Evolutionary conservation across 1,140 invertebrate species (phyloP).

Genomic region (Adoxophyes honmai): DNA sequence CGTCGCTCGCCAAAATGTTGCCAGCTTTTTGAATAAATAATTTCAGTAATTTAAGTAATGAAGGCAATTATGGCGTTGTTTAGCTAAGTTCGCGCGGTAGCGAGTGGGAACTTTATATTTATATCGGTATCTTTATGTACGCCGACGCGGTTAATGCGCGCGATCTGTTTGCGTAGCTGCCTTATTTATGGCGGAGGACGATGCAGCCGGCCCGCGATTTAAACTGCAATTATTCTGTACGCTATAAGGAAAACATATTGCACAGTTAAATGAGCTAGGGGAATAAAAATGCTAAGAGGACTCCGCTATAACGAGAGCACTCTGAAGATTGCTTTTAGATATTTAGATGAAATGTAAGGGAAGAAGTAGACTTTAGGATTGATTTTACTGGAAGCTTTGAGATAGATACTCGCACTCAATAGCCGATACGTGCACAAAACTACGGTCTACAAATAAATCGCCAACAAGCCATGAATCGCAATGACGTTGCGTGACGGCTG

Average conservation of each 20-base stretch:
- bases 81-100: slow-evolving; percentile 75
- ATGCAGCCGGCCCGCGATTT: slow-evolving; percentile 60
- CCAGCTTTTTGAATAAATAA: slow-evolving; percentile 78
- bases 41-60: slow-evolving; percentile 77
- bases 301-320: slow-evolving; percentile 17
- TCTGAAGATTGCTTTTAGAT: background rate
- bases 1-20: slow-evolving; percentile 65
- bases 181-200: slow-evolving; percentile 69
- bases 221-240: slow-evolving; percentile 73
- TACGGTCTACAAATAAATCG: slow-evolving; percentile 14
- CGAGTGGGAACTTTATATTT: slow-evolving; percentile 76
- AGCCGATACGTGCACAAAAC: background rate
- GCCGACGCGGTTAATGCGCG: slow-evolving; percentile 72
- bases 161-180: slow-evolving; percentile 74
- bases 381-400: background rate
- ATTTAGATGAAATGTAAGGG: background rate
- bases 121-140: slow-evolving; percentile 75
- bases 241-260: slow-evolving; percentile 64
- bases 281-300: slow-evolving; percentile 26
- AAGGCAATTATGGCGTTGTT: slow-evolving; percentile 77
- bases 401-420: background rate
- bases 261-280: slow-evolving; percentile 49
- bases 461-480: slow-evolving; percentile 18
- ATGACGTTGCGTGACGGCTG: slow-evolving; percentile 34
- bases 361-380: background rate